Base-by-base conservation (phyloP, 1,140 invertebrate genomes). In the Drosophila ficusphila region DNA sequence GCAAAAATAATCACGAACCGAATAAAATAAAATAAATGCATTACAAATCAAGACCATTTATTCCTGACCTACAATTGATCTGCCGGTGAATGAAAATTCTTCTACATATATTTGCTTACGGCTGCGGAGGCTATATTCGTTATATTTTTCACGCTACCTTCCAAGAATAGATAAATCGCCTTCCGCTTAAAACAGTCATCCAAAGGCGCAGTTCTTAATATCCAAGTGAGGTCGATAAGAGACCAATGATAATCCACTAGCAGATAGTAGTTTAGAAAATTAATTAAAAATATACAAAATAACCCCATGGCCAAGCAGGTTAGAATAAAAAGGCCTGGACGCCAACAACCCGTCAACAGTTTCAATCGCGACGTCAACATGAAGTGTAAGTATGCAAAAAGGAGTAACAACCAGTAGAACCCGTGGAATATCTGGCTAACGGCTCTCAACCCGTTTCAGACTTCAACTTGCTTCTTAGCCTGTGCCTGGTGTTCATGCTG, bases 11-110 rank as follows among this genome's bases (percentile, higher is more conserved):
- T 65, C 61, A 79, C 60, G 46, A 67, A 60, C 25, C 36, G 53
- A 60, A 86, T 72, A 86, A 70, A 79, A 33, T 69, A 23, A 62
- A 75, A 73, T 67, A 74, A 79, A 79, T 85, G 79, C 71, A 81
- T 81, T 81, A 27, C 56, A 64, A 79, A 47, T 38, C 25, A 39
- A 38, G 39, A 38, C 16, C 33, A n/a, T 33, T n/a, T 64, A 64
- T 52, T 74, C 56, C 71, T 71, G 70, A 79, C 79, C 79, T 75
- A 83, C 58, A 67, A 67, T 67, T 27, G 62, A 41, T 51, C 44
- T 27, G 60, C 18, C n/a, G 12, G 18, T 36, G 23, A 14, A 16
- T 12, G 44, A 53, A 57, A 33, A 34, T 29, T 29, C 12, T 39
- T 14, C 6, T 12, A 64, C n/a, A 67, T 54, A 44, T 9, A 25